Evolutionary conservation across 2,113 vertebrate species (phyloP).

Genomic region (Syngnathus scovelli): DNA sequence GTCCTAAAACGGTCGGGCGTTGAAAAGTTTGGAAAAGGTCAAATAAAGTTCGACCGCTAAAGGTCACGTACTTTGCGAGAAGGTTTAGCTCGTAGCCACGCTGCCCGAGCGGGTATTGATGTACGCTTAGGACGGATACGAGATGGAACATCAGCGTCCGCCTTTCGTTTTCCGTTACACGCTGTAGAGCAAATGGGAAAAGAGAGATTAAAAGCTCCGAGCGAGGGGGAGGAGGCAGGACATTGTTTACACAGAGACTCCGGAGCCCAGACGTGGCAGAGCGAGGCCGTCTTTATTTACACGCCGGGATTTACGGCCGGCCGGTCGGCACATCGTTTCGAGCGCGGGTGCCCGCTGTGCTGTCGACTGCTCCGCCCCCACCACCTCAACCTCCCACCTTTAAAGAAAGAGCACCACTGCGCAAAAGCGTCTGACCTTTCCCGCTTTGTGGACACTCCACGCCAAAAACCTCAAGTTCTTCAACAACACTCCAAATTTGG

Average conservation of each 20-base stretch:
- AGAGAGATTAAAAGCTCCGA: slow-evolving; percentile 3
- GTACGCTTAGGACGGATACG: too few species aligned
- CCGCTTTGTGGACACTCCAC: slow-evolving; percentile 6
- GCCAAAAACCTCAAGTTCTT: not conserved
- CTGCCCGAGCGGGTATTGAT: not conserved
- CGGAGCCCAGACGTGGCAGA: slow-evolving; percentile 29
- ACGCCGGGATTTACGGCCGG: slow-evolving; percentile 52
- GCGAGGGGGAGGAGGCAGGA: not conserved
- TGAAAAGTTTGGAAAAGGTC: not conserved
- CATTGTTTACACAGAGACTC: slow-evolving; percentile 12
- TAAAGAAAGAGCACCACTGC: slow-evolving; percentile 41
- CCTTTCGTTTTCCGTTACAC: slow-evolving; percentile 23
- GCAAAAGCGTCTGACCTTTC: slow-evolving; percentile 58
- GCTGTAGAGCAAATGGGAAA: slow-evolving; percentile 13
- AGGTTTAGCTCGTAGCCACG: too few species aligned
- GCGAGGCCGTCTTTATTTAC: slow-evolving; percentile 56
- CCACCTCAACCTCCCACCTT: not conserved
- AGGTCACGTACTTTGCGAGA: not conserved
- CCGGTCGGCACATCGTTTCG: slow-evolving; percentile 61
- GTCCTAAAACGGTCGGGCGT: not conserved
- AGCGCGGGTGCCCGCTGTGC: slow-evolving; percentile 52
- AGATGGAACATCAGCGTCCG: not conserved
- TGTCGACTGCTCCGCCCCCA: slow-evolving; percentile 39
- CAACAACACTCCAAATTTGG: not conserved
- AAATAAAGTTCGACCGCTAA: not conserved